phyloP scores from a whole-genome alignment of 1,140 invertebrate genomes.

The Steinernema khuongi region DNA sequence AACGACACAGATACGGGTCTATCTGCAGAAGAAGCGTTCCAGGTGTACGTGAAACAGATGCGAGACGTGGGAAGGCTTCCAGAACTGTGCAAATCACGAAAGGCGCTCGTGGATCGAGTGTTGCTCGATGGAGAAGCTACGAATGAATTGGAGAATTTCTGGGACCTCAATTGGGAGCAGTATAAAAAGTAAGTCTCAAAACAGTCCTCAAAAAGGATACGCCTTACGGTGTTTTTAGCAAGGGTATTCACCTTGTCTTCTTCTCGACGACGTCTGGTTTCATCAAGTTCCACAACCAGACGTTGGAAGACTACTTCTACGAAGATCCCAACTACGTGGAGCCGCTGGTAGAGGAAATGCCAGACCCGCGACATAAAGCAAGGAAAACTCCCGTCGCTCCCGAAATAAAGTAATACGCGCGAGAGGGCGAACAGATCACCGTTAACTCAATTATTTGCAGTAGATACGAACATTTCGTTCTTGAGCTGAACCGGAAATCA shows the following conservation, averaged over 20 bases:
- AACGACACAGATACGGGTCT: slow-evolving; percentile 54
- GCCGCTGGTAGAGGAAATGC: slow-evolving; percentile 26
- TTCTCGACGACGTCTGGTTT: slow-evolving; percentile 55
- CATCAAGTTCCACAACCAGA: slow-evolving; percentile 53
- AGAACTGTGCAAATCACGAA: slow-evolving; percentile 43
- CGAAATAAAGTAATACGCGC: slow-evolving; percentile 25
- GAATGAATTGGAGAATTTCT: slow-evolving; percentile 34
- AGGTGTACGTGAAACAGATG: slow-evolving; percentile 53
- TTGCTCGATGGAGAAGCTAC: slow-evolving; percentile 53
- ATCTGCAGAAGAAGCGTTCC: slow-evolving; percentile 50
- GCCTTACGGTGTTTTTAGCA: slow-evolving; percentile 29
- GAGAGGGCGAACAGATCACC: not conserved
- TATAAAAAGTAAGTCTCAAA: slow-evolving; percentile 29
- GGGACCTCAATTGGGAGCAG: slow-evolving; percentile 44
- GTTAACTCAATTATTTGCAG: slow-evolving; percentile 28
- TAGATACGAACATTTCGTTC: slow-evolving; percentile 52
- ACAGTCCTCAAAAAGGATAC: not conserved
- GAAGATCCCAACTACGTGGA: slow-evolving; percentile 38
- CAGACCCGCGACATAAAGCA: slow-evolving; percentile 11
- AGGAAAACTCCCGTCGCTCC: slow-evolving; percentile 9
- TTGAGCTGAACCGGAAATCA: slow-evolving; percentile 48
- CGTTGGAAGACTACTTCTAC: slow-evolving; percentile 48
- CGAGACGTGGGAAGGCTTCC: slow-evolving; percentile 41
- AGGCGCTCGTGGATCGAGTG: slow-evolving; percentile 48
- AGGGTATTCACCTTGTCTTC: slow-evolving; percentile 55